Evolutionary conservation across 2,797 vertebrate species (phyloP).

Genomic region (Argentina silus): DNA sequence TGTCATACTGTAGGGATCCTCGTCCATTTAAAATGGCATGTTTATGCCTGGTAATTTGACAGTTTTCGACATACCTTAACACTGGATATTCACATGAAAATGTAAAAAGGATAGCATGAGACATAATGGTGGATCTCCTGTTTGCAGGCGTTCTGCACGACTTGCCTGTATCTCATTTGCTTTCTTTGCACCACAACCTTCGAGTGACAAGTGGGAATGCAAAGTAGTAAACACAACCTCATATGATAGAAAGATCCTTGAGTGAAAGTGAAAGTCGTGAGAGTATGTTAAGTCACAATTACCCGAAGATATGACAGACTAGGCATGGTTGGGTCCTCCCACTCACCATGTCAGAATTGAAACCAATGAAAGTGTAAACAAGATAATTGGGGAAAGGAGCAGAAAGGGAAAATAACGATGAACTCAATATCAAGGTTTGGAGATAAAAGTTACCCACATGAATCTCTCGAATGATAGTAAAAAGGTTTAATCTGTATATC

Average conservation of each 20-base stretch:
- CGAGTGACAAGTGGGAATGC: constrained; percentile 61
- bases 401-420: constrained; percentile 45
- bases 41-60: constrained; percentile 64
- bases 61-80: constrained; percentile 61
- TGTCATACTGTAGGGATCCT: constrained; percentile 31
- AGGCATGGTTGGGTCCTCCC: constrained; percentile 28
- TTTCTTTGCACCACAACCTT: constrained; percentile 46
- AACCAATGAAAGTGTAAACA: constrained; percentile 23
- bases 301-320: constrained; percentile 27
- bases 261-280: constrained; percentile 9
- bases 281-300: constrained; percentile 32
- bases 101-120: constrained; percentile 30
- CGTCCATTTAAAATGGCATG: constrained; percentile 51
- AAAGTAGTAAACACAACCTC: constrained; percentile 14
- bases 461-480: background rate
- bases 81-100: constrained; percentile 23
- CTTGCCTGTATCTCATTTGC: constrained; percentile 43
- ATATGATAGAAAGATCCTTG: constrained; percentile 31
- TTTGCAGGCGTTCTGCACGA: background rate
- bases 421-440: constrained; percentile 31
- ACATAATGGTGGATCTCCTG: constrained; percentile 2
- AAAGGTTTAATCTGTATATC: background rate
- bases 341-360: constrained; percentile 21
- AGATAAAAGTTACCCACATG: background rate
- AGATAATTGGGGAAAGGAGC: constrained; percentile 30